Percentiles rank a stretch among this genome's conserved stretches.
Conservation (phyloP, 2,113 vertebrate species). For the Dicentrarchus labrax region DNA sequence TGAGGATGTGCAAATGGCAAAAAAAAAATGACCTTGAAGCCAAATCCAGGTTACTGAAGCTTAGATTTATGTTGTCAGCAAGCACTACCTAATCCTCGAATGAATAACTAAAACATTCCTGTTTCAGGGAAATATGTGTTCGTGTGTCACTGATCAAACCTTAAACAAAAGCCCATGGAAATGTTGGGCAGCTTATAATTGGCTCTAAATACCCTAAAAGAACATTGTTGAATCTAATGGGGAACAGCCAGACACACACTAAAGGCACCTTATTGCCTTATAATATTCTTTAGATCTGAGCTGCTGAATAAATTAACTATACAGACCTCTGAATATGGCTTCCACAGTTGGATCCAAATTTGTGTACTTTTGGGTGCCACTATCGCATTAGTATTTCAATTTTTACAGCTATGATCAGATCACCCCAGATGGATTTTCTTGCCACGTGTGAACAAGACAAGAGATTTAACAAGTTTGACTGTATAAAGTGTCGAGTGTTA, state of each 20-base stretch:
- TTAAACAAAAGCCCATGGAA: not conserved
- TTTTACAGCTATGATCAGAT: slow-evolving; percentile 19
- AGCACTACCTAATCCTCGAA: not conserved
- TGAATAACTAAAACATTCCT: slow-evolving; percentile 15
- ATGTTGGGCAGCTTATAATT: not conserved
- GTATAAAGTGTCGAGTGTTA: slow-evolving; percentile 12
- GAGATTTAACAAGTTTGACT: not conserved
- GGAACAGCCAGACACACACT: not conserved
- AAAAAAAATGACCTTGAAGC: slow-evolving; percentile 59
- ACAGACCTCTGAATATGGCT: not conserved
- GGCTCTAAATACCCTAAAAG: not conserved
- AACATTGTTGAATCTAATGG: not conserved
- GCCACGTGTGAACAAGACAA: not conserved
- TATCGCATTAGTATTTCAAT: not conserved
- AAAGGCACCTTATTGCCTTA: not conserved
- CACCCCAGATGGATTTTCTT: not conserved
- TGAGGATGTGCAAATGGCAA: slow-evolving; percentile 48
- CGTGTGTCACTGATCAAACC: not conserved
- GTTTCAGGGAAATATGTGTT: not conserved
- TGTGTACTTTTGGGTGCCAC: no score
- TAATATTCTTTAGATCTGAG: no score
- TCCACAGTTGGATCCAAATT: not conserved
- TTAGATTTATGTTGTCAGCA: slow-evolving; percentile 19
- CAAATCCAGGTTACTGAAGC: slow-evolving; percentile 45
- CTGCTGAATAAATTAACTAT: not conserved